These are phyloP conservation scores for Watsonalla cultraria DNA, from an alignment of 2,888 invertebrate genomes.

Conservation along the genomic window DNA sequence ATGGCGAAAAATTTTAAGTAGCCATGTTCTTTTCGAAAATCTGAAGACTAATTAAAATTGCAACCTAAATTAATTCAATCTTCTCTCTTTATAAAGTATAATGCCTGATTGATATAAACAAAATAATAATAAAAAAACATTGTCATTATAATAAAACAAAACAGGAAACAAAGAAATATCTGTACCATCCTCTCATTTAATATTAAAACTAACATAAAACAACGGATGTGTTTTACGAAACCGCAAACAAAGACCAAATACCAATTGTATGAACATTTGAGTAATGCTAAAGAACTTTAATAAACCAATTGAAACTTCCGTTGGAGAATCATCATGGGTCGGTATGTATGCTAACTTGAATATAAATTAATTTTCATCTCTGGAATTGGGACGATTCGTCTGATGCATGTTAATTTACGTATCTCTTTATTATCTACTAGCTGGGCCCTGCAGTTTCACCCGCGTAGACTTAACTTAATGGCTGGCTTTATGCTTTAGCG, in stretches of 20 bases:
- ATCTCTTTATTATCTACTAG: no score
- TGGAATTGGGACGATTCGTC: slow-evolving; percentile 1
- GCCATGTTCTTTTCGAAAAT: no score
- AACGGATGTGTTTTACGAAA: slow-evolving; percentile 24
- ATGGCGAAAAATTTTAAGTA: no score
- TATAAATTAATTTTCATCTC: neutral
- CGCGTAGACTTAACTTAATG: no score
- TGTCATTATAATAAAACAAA: neutral
- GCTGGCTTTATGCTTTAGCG: no score
- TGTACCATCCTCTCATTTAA: slow-evolving; percentile 4
- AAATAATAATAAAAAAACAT: no score
- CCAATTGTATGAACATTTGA: slow-evolving; percentile 30
- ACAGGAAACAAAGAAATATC: neutral
- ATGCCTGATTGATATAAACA: no score
- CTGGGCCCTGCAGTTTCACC: no score
- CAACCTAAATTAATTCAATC: no score
- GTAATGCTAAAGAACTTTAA: slow-evolving; percentile 41
- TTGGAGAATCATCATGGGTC: slow-evolving; percentile 21
- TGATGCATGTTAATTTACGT: slow-evolving; percentile 1
- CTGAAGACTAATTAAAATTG: no score
- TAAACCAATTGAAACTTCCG: slow-evolving; percentile 62
- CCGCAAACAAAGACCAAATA: slow-evolving; percentile 33
- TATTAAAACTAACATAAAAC: slow-evolving; percentile 19
- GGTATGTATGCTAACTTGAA: neutral
- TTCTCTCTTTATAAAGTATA: no score